A percentile compares a stretch with the other conserved stretches of the same genome.
phyloP scores from a whole-genome alignment of 2,888 invertebrate genomes.

The Tenthredo scrophulariae region DNA sequence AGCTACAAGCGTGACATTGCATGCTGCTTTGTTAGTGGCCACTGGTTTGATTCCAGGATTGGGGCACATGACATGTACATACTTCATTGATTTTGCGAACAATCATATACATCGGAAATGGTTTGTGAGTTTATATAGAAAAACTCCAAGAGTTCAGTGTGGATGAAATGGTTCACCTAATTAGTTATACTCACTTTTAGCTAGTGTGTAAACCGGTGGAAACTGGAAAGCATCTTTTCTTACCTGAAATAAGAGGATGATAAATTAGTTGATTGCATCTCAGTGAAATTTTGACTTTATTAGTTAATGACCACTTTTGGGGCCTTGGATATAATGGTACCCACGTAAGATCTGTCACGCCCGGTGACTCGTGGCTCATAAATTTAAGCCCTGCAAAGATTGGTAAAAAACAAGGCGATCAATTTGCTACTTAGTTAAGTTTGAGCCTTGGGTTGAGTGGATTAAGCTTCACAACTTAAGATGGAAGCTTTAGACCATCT shows the following conservation, averaged over 20 bases:
- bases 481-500: constrained; percentile 30
- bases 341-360: not conserved
- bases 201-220: not conserved
- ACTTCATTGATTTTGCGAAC: not conserved
- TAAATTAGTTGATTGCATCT: not conserved
- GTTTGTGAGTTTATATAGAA: not conserved
- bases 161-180: not conserved
- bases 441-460: constrained; percentile 37
- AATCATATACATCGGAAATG: too few species aligned
- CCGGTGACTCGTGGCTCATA: not conserved
- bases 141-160: not conserved
- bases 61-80: not conserved
- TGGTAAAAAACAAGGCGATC: constrained; percentile 41
- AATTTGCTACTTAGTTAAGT: constrained; percentile 41
- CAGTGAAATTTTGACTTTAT: not conserved
- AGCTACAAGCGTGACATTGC: constrained; percentile 1
- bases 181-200: not conserved
- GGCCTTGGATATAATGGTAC: not conserved
- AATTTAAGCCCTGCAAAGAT: constrained; percentile 19
- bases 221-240: not conserved
- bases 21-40: constrained; percentile 9
- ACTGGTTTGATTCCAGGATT: not conserved
- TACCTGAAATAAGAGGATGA: constrained; percentile 39
- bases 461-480: constrained; percentile 35
- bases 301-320: not conserved